Evolutionary conservation across 2,797 vertebrate species (phyloP).

Genomic region (Aldrovandia affinis): DNA sequence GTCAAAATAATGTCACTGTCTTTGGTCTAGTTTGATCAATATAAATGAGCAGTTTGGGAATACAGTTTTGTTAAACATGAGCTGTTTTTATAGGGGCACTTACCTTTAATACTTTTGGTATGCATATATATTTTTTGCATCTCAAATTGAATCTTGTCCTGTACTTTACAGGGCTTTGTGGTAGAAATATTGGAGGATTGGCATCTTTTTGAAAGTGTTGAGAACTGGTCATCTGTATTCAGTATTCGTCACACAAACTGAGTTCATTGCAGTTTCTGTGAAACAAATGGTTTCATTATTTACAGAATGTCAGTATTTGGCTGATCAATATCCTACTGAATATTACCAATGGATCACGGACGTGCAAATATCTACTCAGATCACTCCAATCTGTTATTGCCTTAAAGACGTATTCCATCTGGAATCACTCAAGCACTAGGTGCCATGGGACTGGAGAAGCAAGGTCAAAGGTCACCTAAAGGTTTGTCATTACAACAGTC

Average conservation of each 20-base stretch:
- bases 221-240: too few relatives aligned
- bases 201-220: neutral
- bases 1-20: conserved; percentile 7
- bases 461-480: conserved; percentile 69
- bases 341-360: neutral
- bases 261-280: neutral
- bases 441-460: conserved; percentile 59
- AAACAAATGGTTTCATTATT: neutral
- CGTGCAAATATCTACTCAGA: conserved; percentile 1
- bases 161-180: too few relatives aligned
- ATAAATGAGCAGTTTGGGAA: too few relatives aligned
- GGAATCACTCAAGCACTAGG: conserved; percentile 70
- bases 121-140: too few relatives aligned
- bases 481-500: conserved; percentile 67
- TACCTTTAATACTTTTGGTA: too few relatives aligned
- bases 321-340: neutral
- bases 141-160: neutral
- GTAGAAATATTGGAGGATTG: too few relatives aligned
- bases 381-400: conserved; percentile 12
- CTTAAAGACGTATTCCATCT: conserved; percentile 64
- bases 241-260: too few relatives aligned
- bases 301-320: neutral
- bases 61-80: too few relatives aligned
- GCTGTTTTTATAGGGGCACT: too few relatives aligned
- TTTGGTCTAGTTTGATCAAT: neutral